Base-by-base conservation (phyloP, 2,888 invertebrate genomes). In the Baccha elongata region DNA sequence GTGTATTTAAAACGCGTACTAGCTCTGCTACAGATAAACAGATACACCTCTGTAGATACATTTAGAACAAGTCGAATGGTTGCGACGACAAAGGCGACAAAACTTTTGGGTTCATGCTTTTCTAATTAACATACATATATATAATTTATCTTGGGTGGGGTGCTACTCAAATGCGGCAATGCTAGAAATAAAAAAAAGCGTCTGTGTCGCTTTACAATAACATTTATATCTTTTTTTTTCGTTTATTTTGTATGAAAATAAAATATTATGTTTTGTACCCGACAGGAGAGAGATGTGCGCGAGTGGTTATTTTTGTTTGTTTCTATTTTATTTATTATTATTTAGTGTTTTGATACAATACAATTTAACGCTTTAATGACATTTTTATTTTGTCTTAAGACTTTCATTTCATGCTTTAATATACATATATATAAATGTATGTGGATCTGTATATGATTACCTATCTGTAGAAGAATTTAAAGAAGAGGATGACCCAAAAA, bases 61-160 rank as follows among this genome's bases (percentile, higher is more conserved):
- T 19, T 15, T 29, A 42, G 44, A 19, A 42, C 17, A 7, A 60
- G 11, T 0, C 42, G 32, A 35, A 68, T 58, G 37, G 53, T 23
- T 35, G 10, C 46, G 53, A 29, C 48, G 37, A 35, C 62, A 44
- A 65, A 73, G 79, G 71, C 73, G 69, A 74, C 80, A 84, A 78
- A 74, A 73, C 62, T 79, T 78, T 72, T 71, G 65, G 74, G 72
- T 62, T 62, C 84, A 84, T 80, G 80, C 72, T 84, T 84, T 84
- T 84, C 80, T 84, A 84, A 84, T 81, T 81, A 84, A 83, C 80
- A 81, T 81, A 78, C 62, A 48, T 64, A 73, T 55, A 64, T 73
- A 76, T 76, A 78, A 78, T 73, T 78, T 83, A 68, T 83, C 78
- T 72, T 64, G 13, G 15, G 75, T 58, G 71, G 81, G 50, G 67